Conservation (phyloP, 2,797 vertebrate species). For the Champsocephalus gunnari region DNA sequence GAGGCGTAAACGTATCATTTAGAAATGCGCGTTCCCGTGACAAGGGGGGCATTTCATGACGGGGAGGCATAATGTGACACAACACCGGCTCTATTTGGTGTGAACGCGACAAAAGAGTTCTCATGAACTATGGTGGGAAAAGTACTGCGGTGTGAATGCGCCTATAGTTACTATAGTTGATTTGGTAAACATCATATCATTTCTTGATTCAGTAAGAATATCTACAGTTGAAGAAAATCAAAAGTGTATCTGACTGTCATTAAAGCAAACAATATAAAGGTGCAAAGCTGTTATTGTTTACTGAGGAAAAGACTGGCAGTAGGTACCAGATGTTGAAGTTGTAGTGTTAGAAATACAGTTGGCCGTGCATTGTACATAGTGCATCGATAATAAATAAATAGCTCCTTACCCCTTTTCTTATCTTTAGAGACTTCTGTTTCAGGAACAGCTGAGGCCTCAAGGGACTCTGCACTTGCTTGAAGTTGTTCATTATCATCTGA, state of each 20-base stretch:
- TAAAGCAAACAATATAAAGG: background rate
- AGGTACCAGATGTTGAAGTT: background rate
- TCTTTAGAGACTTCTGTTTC: constrained; percentile 61
- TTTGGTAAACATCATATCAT: no score
- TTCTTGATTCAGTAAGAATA: background rate
- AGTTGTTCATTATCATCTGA: constrained; percentile 40
- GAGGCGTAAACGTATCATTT: no score
- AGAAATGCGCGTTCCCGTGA: no score
- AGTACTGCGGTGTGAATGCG: no score
- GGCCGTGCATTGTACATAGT: background rate
- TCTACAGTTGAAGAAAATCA: background rate
- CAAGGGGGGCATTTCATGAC: no score
- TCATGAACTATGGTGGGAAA: no score
- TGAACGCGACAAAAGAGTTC: no score
- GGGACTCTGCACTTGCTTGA: constrained; percentile 41
- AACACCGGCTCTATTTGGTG: no score
- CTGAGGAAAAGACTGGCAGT: background rate
- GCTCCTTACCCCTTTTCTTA: constrained; percentile 75
- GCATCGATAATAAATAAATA: background rate
- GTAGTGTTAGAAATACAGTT: background rate
- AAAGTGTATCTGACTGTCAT: background rate
- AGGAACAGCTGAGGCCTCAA: constrained; percentile 21
- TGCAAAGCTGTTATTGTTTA: background rate
- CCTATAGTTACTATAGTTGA: background rate
- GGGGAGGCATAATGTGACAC: no score